Percentiles rank a stretch among this genome's conserved stretches.
Conservation (phyloP, 1,140 invertebrate species). For the Stratiolaelaps scimitus region DNA sequence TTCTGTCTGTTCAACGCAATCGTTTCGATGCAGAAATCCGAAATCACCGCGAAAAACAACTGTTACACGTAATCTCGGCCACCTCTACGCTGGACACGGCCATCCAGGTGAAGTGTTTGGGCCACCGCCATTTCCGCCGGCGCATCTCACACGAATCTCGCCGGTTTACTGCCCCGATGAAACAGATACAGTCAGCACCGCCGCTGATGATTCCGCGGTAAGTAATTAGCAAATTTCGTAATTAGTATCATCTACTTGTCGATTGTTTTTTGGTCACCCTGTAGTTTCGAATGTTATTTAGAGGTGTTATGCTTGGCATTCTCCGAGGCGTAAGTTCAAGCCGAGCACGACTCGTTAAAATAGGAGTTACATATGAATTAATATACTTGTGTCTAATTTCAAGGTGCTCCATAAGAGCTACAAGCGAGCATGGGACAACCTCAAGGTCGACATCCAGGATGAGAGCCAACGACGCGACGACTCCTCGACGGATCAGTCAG, state of each 20-base stretch:
- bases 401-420: constrained; percentile 69
- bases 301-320: no score
- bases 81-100: constrained; percentile 12
- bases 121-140: constrained; percentile 4
- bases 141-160: constrained; percentile 9
- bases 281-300: no score
- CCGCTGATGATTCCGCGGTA: constrained; percentile 26
- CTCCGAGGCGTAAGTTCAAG: no score
- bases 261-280: no score
- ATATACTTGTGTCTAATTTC: no score
- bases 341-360: no score
- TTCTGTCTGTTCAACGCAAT: no score
- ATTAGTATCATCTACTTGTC: no score
- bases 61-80: constrained; percentile 6
- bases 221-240: neutral
- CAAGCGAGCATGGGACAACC: constrained; percentile 77
- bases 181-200: constrained; percentile 23
- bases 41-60: constrained; percentile 13
- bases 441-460: constrained; percentile 52
- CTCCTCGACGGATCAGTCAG: constrained; percentile 37
- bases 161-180: constrained; percentile 18
- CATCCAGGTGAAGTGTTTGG: constrained; percentile 1
- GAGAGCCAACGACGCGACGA: constrained; percentile 49
- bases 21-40: neutral
- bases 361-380: no score